phyloP scores from a whole-genome alignment of 2,888 invertebrate genomes.

The Caenorhabditis drosophilae region DNA sequence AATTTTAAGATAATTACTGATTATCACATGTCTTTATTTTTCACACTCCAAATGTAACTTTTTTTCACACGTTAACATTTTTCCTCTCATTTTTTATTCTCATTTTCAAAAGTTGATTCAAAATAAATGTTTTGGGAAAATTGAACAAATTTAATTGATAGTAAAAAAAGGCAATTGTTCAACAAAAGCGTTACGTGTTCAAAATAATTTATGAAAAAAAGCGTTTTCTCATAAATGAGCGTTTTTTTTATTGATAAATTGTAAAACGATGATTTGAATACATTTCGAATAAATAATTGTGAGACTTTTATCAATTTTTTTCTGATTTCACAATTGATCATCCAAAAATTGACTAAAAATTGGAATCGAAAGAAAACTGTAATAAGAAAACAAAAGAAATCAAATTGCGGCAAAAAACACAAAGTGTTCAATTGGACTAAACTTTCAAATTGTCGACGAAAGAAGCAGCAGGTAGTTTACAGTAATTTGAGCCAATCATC shows the following conservation, averaged over 20 bases:
- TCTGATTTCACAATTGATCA: no score
- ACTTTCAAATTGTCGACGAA: background rate
- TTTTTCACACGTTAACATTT: background rate
- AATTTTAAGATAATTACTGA: constrained; percentile 1
- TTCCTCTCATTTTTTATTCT: no score
- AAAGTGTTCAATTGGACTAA: no score
- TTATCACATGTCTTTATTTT: background rate
- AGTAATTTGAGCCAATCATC: constrained; percentile 30
- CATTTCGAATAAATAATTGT: no score
- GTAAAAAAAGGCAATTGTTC: background rate
- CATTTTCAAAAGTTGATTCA: background rate
- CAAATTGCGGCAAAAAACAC: no score
- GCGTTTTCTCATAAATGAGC: no score
- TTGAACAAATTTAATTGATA: background rate
- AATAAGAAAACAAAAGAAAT: background rate
- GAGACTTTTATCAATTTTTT: no score
- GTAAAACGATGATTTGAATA: no score
- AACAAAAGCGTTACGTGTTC: no score
- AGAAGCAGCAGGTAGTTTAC: no score
- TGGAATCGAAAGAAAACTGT: background rate
- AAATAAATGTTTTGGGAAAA: background rate
- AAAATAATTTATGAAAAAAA: no score
- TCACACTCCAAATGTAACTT: background rate
- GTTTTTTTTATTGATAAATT: no score
- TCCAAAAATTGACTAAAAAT: background rate